A percentile compares a stretch with the other conserved stretches of the same genome.
Conservation (phyloP, 2,888 invertebrate genomes). For the Agrilus mali region DNA sequence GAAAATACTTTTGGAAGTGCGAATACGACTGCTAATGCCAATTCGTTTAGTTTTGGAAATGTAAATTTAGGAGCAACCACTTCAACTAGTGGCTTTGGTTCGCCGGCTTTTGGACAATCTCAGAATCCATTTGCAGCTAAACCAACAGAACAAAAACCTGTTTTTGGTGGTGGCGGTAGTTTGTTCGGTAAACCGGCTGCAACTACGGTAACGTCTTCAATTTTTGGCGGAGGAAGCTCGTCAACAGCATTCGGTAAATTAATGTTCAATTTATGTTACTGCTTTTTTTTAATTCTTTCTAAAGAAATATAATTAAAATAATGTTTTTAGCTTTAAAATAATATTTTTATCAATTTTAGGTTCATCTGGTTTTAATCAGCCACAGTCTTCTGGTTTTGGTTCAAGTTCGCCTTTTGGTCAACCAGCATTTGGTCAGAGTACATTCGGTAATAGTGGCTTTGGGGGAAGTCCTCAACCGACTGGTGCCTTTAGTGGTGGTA, state of each 20-base stretch:
- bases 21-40: conserved; percentile 2
- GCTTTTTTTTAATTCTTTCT: too few relatives aligned
- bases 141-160: conserved; percentile 9
- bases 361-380: too few relatives aligned
- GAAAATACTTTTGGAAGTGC: conserved; percentile 15
- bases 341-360: too few relatives aligned
- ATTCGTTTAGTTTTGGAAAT: conserved; percentile 10
- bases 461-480: conserved; percentile 14
- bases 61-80: conserved; percentile 9
- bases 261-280: too few relatives aligned
- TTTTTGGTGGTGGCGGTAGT: conserved; percentile 11
- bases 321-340: too few relatives aligned
- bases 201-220: conserved; percentile 6
- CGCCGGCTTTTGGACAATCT: conserved; percentile 28
- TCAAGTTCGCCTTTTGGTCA: conserved; percentile 15
- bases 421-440: conserved; percentile 22
- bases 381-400: conserved; percentile 7
- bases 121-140: conserved; percentile 18
- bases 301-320: too few relatives aligned
- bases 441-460: conserved; percentile 22
- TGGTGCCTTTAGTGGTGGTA: conserved; percentile 29
- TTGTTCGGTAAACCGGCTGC: conserved; percentile 11
- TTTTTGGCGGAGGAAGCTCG: conserved; percentile 9
- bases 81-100: conserved; percentile 18
- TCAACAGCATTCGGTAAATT: conserved; percentile 4